These are phyloP conservation scores for Dreissena polymorpha DNA, from an alignment of 1,140 invertebrate genomes.

Conservation along the genomic window DNA sequence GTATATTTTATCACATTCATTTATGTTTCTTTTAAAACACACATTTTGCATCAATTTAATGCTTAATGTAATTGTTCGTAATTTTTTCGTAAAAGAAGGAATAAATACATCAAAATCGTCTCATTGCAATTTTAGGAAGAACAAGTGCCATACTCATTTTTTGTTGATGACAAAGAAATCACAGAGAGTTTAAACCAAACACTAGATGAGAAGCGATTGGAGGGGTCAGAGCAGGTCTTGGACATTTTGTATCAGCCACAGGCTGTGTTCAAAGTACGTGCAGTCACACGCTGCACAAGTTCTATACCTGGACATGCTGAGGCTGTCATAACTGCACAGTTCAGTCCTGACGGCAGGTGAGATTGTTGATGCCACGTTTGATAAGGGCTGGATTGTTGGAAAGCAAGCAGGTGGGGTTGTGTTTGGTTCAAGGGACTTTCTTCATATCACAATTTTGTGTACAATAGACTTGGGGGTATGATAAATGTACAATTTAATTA, in stretches of 20 bases:
- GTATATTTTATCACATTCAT: too few relatives aligned
- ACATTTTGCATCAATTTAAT: too few relatives aligned
- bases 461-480: too few relatives aligned
- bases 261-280: slow-evolving; percentile 90
- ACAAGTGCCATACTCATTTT: slow-evolving; percentile 90
- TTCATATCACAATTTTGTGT: too few relatives aligned
- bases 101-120: neutral
- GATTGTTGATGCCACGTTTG: slow-evolving; percentile 11
- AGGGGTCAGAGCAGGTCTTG: slow-evolving; percentile 83
- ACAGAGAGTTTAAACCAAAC: slow-evolving; percentile 86
- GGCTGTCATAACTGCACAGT: slow-evolving; percentile 95
- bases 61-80: too few relatives aligned
- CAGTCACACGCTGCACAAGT: slow-evolving; percentile 82
- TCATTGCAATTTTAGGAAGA: slow-evolving; percentile 70
- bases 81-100: too few relatives aligned
- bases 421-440: too few relatives aligned
- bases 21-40: too few relatives aligned
- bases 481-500: too few relatives aligned
- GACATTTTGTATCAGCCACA: slow-evolving; percentile 98
- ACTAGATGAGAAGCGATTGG: slow-evolving; percentile 83
- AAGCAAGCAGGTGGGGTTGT: neutral
- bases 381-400: neutral
- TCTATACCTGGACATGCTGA: slow-evolving; percentile 97
- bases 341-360: slow-evolving; percentile 93
- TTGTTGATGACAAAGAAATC: slow-evolving; percentile 92